phyloP scores from a whole-genome alignment of 2,113 vertebrate species.

The Brachyistius frenatus region DNA sequence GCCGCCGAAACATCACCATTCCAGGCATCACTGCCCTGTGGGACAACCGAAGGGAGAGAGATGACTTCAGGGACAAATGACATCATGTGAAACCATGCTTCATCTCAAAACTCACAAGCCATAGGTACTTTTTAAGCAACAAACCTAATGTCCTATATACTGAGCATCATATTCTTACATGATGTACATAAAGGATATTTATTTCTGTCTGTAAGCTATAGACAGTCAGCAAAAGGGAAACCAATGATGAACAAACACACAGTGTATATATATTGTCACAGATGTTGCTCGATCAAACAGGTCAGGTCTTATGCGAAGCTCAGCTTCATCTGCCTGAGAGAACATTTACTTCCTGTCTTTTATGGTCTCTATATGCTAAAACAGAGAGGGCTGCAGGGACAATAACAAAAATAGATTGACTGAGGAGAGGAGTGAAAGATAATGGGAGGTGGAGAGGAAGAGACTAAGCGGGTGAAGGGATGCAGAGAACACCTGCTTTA shows the following conservation, averaged over 20 bases:
- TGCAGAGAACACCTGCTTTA: conserved; percentile 32
- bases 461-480: conserved; percentile 68
- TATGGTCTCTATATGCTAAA: conserved; percentile 23
- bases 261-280: not conserved
- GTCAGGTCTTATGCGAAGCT: conserved; percentile 2
- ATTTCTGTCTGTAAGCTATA: too few relatives aligned
- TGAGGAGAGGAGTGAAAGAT: conserved; percentile 13
- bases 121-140: too few relatives aligned
- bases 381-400: conserved; percentile 18
- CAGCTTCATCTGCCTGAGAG: not conserved
- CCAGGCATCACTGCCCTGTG: conserved; percentile 92
- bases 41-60: not conserved
- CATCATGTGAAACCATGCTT: not conserved
- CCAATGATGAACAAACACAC: not conserved
- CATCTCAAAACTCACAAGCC: not conserved
- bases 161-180: not conserved
- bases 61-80: conserved; percentile 28
- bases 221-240: not conserved
- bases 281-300: not conserved
- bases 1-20: conserved; percentile 98
- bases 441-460: conserved; percentile 25
- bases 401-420: conserved; percentile 39
- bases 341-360: conserved; percentile 13
- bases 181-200: not conserved
- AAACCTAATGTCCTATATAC: not conserved